A percentile compares a stretch with the other conserved stretches of the same genome.
phyloP scores from a whole-genome alignment of 2,888 invertebrate species.

The Balanococcus diminutus region DNA sequence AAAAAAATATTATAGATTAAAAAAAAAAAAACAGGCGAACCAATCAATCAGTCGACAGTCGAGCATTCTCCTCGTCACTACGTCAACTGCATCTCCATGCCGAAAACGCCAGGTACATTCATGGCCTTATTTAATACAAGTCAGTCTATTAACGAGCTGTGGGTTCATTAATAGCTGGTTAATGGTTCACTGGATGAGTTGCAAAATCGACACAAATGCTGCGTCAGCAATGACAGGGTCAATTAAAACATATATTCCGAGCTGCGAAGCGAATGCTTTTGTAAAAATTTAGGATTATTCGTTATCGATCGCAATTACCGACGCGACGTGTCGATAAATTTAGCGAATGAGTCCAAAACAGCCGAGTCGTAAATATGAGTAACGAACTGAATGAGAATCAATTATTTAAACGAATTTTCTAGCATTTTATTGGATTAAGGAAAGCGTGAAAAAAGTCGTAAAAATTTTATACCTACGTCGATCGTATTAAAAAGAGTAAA shows the following conservation, averaged over 20 bases:
- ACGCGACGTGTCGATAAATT: slow-evolving; percentile 9
- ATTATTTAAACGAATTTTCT: slow-evolving; percentile 15
- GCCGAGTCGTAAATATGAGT: not conserved
- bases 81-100: too few species aligned
- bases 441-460: slow-evolving; percentile 1
- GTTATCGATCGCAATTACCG: not conserved
- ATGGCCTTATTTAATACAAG: too few species aligned
- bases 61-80: too few species aligned
- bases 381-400: not conserved
- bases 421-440: not conserved
- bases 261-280: not conserved
- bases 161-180: too few species aligned
- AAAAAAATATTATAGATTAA: too few species aligned
- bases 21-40: too few species aligned
- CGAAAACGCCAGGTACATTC: too few species aligned
- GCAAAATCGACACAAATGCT: too few species aligned
- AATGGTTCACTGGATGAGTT: too few species aligned
- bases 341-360: not conserved
- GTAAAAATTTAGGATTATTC: not conserved
- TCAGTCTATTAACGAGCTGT: too few species aligned
- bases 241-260: not conserved
- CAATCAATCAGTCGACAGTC: too few species aligned
- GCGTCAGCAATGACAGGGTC: not conserved
- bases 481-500: not conserved
- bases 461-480: not conserved